These are phyloP conservation scores for Tipula unca DNA, from an alignment of 2,888 invertebrate species.

Conservation along the genomic window DNA sequence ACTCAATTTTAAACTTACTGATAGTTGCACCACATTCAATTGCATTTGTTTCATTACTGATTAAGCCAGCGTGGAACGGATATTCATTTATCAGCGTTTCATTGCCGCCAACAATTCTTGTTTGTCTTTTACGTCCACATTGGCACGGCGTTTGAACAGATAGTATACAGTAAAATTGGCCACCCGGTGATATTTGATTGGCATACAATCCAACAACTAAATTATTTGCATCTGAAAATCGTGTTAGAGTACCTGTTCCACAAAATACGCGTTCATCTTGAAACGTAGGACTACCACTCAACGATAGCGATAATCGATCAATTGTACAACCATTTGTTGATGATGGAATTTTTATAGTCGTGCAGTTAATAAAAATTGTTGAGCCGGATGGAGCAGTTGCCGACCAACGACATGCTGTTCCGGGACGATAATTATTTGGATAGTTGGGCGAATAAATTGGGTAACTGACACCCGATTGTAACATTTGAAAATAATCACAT, in stretches of 20 bases:
- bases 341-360: conserved; percentile 27
- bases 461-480: conserved; percentile 38
- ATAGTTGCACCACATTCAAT: conserved; percentile 14
- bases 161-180: neutral
- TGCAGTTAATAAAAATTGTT: neutral
- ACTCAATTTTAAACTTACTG: neutral
- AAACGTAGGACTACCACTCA: neutral
- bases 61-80: conserved; percentile 46
- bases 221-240: neutral
- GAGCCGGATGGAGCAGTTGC: conserved; percentile 37
- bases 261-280: neutral
- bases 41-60: conserved; percentile 31
- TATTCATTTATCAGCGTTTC: conserved; percentile 46
- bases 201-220: neutral
- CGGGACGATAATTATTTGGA: conserved; percentile 39
- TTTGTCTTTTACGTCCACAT: conserved; percentile 15
- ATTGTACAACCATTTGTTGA: neutral
- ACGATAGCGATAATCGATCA: neutral
- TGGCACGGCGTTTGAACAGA: neutral
- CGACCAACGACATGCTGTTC: conserved; percentile 46
- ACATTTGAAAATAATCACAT: conserved; percentile 23
- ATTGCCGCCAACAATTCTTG: conserved; percentile 44
- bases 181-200: neutral
- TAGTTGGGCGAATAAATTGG: conserved; percentile 46
- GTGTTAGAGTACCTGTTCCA: neutral